phyloP scores from a whole-genome alignment of 2,797 vertebrate species.

The Poeciliopsis paucimaculata region DNA sequence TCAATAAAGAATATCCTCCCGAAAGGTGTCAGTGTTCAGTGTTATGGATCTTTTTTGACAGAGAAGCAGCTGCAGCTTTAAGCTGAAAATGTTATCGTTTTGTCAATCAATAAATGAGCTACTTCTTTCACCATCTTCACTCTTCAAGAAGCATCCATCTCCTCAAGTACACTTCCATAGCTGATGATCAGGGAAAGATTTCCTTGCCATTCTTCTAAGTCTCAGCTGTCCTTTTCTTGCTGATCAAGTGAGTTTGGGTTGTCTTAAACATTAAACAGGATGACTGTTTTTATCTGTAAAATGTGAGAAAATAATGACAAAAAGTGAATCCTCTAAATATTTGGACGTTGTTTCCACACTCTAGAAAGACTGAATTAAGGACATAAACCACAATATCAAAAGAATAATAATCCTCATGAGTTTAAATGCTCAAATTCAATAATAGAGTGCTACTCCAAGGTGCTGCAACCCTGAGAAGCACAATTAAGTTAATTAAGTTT shows the following conservation, averaged over 20 bases:
- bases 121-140: constrained; percentile 57
- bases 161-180: constrained; percentile 53
- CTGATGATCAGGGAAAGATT: constrained; percentile 37
- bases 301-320: constrained; percentile 3
- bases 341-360: not conserved
- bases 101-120: constrained; percentile 67
- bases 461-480: too few relatives aligned
- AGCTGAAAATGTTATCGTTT: constrained; percentile 59
- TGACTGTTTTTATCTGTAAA: not conserved
- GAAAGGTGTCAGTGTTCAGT: constrained; percentile 67
- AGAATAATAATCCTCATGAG: not conserved
- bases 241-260: constrained; percentile 36
- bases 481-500: too few relatives aligned
- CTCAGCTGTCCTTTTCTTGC: constrained; percentile 49
- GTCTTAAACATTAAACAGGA: constrained; percentile 17
- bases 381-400: not conserved
- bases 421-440: not conserved
- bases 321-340: constrained; percentile 1
- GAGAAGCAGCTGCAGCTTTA: constrained; percentile 63
- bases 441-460: too few relatives aligned
- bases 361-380: not conserved
- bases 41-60: constrained; percentile 69
- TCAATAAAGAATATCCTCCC: constrained; percentile 72
- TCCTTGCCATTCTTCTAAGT: constrained; percentile 45
- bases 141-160: constrained; percentile 58